Conservation (phyloP, 2,888 invertebrate genomes). For the Stegophylla sp. region DNA sequence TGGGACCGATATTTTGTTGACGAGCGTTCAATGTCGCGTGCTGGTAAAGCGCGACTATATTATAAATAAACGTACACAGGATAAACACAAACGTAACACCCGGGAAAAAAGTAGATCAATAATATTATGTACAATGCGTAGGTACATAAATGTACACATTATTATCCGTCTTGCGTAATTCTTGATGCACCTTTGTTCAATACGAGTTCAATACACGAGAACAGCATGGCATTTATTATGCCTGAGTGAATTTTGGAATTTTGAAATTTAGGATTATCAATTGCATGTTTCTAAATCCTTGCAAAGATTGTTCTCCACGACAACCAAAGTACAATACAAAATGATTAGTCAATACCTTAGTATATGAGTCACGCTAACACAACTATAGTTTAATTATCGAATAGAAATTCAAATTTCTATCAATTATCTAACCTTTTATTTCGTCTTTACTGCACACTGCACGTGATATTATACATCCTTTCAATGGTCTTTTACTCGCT, state of each 20-base stretch:
- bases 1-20: constrained; percentile 9
- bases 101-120: background rate
- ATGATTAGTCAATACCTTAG: background rate
- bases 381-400: background rate
- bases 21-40: constrained; percentile 3
- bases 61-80: too few relatives aligned
- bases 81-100: background rate
- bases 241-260: background rate
- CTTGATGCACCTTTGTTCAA: background rate
- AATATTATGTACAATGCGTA: background rate
- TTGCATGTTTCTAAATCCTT: background rate
- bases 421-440: constrained; percentile 9
- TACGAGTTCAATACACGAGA: background rate
- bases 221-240: background rate
- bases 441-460: background rate
- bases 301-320: background rate
- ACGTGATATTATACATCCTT: constrained; percentile 18
- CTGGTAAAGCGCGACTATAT: too few relatives aligned
- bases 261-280: background rate
- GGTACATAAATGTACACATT: background rate
- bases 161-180: background rate
- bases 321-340: background rate
- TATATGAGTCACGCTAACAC: background rate
- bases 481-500: constrained; percentile 49
- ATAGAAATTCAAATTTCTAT: background rate